Percentiles rank a stretch among this genome's conserved stretches.
Evolutionary conservation across 2,888 invertebrate species (phyloP).

Genomic region (Drosophila limbata): DNA sequence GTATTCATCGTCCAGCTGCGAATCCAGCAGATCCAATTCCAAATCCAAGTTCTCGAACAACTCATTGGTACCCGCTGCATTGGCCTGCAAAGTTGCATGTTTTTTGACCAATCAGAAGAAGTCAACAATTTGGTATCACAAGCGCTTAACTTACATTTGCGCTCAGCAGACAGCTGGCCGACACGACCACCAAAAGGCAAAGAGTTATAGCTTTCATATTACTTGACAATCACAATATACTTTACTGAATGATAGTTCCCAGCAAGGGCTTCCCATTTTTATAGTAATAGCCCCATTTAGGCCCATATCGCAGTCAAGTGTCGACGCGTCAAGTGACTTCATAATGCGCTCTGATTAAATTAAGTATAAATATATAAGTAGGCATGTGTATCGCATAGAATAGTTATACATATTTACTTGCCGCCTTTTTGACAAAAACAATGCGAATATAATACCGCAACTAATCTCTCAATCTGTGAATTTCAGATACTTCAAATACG

Average conservation of each 20-base stretch:
- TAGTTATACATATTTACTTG: background rate
- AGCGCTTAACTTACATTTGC: constrained; percentile 52
- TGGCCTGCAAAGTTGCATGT: constrained; percentile 29
- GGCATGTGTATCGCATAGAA: background rate
- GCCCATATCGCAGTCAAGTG: constrained; percentile 26
- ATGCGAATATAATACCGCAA: constrained; percentile 4
- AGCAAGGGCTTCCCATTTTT: constrained; percentile 20
- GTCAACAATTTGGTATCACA: background rate
- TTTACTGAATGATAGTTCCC: constrained; percentile 16
- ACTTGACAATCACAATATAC: constrained; percentile 17
- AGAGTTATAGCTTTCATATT: constrained; percentile 56
- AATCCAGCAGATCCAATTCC: constrained; percentile 18
- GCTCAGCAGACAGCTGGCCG: constrained; percentile 58
- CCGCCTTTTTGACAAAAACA: constrained; percentile 12
- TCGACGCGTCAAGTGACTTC: constrained; percentile 7
- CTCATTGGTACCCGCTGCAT: constrained; percentile 9
- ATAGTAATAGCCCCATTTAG: constrained; percentile 20
- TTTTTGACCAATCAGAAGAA: background rate
- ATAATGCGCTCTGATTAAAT: constrained; percentile 19
- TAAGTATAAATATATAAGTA: constrained; percentile 2
- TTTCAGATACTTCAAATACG: constrained; percentile 10
- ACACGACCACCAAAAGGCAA: constrained; percentile 49
- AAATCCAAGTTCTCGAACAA: constrained; percentile 30
- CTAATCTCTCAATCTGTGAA: constrained; percentile 32
- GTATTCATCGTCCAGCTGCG: constrained; percentile 34